Percentiles rank a stretch among this genome's conserved stretches.
phyloP scores from a whole-genome alignment of 2,113 vertebrate genomes.

The Phycodurus eques region DNA sequence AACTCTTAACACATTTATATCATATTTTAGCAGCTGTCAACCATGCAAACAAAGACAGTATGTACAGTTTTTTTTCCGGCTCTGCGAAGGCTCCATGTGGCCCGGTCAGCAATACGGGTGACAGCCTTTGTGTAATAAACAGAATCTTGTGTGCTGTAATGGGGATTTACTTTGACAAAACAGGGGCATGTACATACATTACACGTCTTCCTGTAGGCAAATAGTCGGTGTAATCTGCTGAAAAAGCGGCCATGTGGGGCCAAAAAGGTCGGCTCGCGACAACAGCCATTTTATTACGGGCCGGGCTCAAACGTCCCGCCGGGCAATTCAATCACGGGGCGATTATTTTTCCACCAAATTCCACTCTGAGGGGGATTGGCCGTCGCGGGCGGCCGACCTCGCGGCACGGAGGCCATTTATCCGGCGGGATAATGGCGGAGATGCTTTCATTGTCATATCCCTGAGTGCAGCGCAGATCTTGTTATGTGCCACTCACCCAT shows the following conservation, averaged over 20 bases:
- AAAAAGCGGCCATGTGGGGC: neutral
- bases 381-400: neutral
- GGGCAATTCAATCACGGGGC: conserved; percentile 4
- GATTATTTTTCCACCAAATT: conserved; percentile 9
- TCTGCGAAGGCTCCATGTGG: neutral
- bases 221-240: conserved; percentile 6
- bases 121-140: conserved; percentile 2
- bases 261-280: neutral
- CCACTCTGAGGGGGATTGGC: conserved; percentile 1
- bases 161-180: conserved; percentile 5
- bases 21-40: neutral
- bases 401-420: conserved; percentile 1
- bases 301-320: conserved; percentile 2
- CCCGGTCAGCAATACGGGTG: neutral
- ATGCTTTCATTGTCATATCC: conserved; percentile 7
- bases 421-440: neutral
- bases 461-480: conserved; percentile 5
- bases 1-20: neutral
- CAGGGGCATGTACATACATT: conserved; percentile 1
- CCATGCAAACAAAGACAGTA: neutral
- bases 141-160: neutral
- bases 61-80: neutral
- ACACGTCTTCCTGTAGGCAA: conserved; percentile 6
- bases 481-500: conserved; percentile 4
- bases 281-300: conserved; percentile 3